Conservation (phyloP, 2,113 vertebrate species). For the Myiopsitta monachus region DNA sequence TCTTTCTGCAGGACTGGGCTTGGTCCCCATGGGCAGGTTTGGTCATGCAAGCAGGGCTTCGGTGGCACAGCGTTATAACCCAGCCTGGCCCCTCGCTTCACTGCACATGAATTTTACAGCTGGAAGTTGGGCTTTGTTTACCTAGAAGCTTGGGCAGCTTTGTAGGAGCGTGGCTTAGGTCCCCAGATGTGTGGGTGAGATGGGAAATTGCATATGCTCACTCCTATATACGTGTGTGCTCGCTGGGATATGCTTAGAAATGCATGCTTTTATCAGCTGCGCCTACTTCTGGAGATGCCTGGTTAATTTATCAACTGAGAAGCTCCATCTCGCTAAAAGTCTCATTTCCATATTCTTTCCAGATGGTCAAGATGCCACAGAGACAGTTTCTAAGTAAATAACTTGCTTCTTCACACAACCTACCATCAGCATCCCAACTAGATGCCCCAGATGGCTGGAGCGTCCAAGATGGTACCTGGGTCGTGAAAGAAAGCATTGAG, state of each 20-base stretch:
- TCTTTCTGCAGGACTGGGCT: not conserved
- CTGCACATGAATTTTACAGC: not conserved
- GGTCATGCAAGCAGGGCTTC: not conserved
- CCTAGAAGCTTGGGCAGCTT: not conserved
- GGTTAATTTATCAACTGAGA: conserved; percentile 43
- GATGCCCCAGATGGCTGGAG: conserved; percentile 33
- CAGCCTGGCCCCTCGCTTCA: not conserved
- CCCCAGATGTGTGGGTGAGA: not conserved
- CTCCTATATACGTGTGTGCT: not conserved
- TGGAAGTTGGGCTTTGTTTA: not conserved
- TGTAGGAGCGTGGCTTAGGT: not conserved
- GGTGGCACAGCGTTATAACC: not conserved
- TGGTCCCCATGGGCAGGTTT: not conserved
- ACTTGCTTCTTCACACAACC: conserved; percentile 4
- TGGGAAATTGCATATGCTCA: not conserved
- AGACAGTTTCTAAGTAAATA: conserved; percentile 60
- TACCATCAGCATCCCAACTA: not conserved
- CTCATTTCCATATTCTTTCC: conserved; percentile 67
- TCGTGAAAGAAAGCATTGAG: not conserved
- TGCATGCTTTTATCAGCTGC: not conserved
- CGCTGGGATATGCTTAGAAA: not conserved
- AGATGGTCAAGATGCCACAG: conserved; percentile 66
- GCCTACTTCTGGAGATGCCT: not conserved
- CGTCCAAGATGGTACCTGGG: not conserved
- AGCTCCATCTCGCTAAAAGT: not conserved